A percentile compares a stretch with the other conserved stretches of the same genome.
phyloP scores from a whole-genome alignment of 23 tunicate species.

The Aplidium turbinatum region DNA sequence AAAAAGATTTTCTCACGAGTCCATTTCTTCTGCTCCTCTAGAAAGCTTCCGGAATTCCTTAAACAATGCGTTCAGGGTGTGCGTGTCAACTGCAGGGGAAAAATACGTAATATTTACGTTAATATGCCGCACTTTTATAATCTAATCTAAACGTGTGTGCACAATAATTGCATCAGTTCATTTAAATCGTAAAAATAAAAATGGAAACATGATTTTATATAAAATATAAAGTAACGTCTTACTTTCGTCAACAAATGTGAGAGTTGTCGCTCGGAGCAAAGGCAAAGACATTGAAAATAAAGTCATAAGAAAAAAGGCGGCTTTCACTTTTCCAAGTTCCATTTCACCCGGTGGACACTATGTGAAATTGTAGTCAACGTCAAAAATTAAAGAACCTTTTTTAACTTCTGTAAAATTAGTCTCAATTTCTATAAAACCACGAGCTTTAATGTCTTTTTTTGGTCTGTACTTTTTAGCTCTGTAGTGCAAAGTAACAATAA shows the following conservation, averaged over 20 bases:
- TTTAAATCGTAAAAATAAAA: no score
- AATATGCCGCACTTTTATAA: no score
- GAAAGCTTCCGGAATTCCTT: constrained; percentile 33
- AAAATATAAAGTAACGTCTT: background rate
- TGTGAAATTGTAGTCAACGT: no score
- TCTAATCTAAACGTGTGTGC: no score
- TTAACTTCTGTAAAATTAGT: no score
- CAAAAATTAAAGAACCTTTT: no score
- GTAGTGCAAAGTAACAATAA: no score
- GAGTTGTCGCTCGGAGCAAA: constrained; percentile 44
- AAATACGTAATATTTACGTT: no score
- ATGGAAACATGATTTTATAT: background rate
- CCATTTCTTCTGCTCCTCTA: constrained; percentile 28
- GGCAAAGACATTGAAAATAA: constrained; percentile 51
- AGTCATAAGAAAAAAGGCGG: constrained; percentile 53
- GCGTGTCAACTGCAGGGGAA: constrained; percentile 59
- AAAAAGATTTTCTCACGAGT: constrained; percentile 27
- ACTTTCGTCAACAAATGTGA: constrained; percentile 37
- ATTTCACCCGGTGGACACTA: constrained; percentile 46
- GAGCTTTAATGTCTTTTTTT: no score
- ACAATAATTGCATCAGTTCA: no score
- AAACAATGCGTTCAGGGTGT: constrained; percentile 38
- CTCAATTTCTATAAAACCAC: no score
- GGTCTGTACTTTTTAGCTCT: no score
- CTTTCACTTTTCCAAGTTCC: constrained; percentile 44